A percentile compares a stretch with the other conserved stretches of the same genome.
These are phyloP conservation scores for Morelia viridis DNA, from an alignment of 2,797 vertebrate genomes.

Conservation along the genomic window DNA sequence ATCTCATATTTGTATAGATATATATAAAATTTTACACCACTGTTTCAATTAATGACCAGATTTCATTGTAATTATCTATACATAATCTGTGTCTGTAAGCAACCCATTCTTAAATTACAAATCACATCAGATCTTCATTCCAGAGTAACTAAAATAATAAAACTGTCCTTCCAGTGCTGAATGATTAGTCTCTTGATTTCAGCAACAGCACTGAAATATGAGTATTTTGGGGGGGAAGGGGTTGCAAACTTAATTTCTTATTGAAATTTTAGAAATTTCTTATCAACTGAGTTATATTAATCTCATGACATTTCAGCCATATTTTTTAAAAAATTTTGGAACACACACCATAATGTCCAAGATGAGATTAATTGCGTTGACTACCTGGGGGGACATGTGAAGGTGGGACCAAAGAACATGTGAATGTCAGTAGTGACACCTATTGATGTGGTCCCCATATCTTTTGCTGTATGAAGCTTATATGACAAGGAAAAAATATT, in stretches of 20 bases:
- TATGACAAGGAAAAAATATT: neutral
- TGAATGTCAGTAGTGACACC: neutral
- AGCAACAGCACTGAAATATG: neutral
- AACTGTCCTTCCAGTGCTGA: neutral
- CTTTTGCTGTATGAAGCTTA: neutral
- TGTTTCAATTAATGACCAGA: neutral
- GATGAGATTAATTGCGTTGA: neutral
- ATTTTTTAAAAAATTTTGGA: neutral
- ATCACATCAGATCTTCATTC: neutral
- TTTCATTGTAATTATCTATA: neutral
- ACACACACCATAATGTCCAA: neutral
- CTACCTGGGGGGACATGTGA: neutral
- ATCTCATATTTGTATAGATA: neutral
- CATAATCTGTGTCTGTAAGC: neutral
- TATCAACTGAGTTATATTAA: neutral
- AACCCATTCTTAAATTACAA: neutral
- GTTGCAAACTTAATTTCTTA: neutral
- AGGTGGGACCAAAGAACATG: neutral
- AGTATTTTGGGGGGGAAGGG: neutral
- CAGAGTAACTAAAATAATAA: neutral
- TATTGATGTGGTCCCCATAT: neutral
- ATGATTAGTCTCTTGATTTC: neutral
- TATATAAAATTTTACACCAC: neutral
- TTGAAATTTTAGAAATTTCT: neutral
- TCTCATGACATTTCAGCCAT: neutral